Conservation (phyloP, 2,888 invertebrate genomes). For the Stenotaenia linearis region DNA sequence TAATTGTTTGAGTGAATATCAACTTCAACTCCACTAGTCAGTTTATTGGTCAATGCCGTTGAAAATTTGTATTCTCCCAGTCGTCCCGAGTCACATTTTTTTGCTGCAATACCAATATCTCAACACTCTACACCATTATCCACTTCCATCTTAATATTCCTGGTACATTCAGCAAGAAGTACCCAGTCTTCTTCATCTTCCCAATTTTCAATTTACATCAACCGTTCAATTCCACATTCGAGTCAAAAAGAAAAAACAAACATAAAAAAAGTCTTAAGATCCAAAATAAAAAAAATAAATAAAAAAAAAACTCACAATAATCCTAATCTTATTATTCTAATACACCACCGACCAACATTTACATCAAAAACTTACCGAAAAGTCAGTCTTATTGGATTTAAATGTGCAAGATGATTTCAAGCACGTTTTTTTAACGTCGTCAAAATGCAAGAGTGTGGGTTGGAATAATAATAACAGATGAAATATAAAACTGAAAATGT, state of each 20-base stretch:
- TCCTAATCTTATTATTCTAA: neutral
- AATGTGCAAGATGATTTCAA: neutral
- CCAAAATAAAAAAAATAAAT: neutral
- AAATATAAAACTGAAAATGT: neutral
- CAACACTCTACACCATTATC: neutral
- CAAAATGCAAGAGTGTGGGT: neutral
- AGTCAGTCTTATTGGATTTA: neutral
- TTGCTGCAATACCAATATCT: neutral
- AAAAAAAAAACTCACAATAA: neutral
- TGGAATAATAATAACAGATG: neutral
- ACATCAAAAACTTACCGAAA: neutral
- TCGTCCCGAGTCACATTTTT: neutral
- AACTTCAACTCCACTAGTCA: neutral
- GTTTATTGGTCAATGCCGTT: neutral
- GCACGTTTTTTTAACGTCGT: neutral
- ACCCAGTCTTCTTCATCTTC: neutral
- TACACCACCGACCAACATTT: neutral
- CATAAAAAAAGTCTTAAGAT: neutral
- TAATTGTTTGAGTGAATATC: too few species aligned
- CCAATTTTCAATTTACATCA: neutral
- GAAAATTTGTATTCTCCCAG: constrained; percentile 3
- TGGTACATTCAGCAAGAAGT: neutral
- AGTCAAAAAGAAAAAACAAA: neutral
- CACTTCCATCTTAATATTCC: neutral
- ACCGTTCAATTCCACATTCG: neutral